Conservation (phyloP, 2,113 vertebrate species). For the Hemiscyllium ocellatum region DNA sequence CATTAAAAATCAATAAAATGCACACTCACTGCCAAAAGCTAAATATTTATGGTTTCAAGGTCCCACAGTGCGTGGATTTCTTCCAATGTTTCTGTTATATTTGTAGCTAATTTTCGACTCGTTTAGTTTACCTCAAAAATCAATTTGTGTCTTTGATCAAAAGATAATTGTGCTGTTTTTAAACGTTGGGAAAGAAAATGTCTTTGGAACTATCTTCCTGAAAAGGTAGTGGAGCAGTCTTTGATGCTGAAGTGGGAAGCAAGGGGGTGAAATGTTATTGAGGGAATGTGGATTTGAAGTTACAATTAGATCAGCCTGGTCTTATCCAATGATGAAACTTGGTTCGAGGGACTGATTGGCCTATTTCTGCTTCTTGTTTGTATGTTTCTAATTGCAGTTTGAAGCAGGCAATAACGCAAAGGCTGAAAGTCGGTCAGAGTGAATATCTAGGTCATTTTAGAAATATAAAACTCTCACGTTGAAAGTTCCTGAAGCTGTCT, state of each 20-base stretch:
- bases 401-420: background rate
- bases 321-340: no score
- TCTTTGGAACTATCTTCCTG: no score
- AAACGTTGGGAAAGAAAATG: background rate
- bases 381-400: no score
- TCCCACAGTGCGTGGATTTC: background rate
- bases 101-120: background rate
- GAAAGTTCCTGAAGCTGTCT: background rate
- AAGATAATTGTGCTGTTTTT: background rate
- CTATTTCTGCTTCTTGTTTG: no score
- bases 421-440: background rate
- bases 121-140: background rate
- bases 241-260: no score
- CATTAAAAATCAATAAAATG: slow-evolving; percentile 11
- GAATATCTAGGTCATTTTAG: background rate
- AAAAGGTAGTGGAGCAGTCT: no score
- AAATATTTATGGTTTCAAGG: slow-evolving; percentile 9
- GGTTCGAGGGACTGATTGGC: no score
- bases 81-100: background rate
- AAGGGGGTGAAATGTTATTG: no score
- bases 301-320: no score
- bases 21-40: background rate
- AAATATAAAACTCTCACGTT: background rate
- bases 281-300: no score
- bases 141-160: background rate